Percentiles rank a stretch among this genome's conserved stretches.
These are phyloP conservation scores for Monochamus alternatus DNA, from an alignment of 2,888 invertebrate species.

Conservation along the genomic window DNA sequence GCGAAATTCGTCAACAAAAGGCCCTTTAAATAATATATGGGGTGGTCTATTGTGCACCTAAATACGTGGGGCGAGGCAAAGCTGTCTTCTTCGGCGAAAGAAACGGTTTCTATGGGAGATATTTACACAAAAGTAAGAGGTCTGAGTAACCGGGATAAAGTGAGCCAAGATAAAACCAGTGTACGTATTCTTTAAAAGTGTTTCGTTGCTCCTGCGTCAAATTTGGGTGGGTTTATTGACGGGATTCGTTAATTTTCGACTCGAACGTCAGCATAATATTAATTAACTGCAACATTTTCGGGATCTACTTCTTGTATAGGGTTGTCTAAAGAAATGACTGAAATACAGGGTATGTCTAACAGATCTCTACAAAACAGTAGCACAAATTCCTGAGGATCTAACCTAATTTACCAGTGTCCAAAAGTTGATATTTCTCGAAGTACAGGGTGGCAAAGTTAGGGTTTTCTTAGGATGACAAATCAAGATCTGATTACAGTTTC, in stretches of 20 bases:
- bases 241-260: not conserved
- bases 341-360: too few species aligned
- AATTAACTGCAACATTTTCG: too few species aligned
- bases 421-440: too few species aligned
- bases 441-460: too few species aligned
- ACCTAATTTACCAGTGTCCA: too few species aligned
- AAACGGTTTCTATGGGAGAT: slow-evolving; percentile 39
- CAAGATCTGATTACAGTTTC: too few species aligned
- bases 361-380: too few species aligned
- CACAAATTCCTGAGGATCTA: too few species aligned
- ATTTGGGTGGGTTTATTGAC: not conserved
- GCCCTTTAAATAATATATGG: slow-evolving; percentile 64
- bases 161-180: slow-evolving; percentile 12
- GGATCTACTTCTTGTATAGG: too few species aligned
- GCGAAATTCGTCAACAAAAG: slow-evolving; percentile 55
- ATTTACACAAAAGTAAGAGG: slow-evolving; percentile 45
- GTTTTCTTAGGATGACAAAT: too few species aligned
- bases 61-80: slow-evolving; percentile 54
- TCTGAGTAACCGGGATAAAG: slow-evolving; percentile 26
- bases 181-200: not conserved
- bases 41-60: slow-evolving; percentile 61
- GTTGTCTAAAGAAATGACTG: too few species aligned
- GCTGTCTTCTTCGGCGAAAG: slow-evolving; percentile 51
- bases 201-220: not conserved
- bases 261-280: too few species aligned